Evolutionary conservation across 2,797 vertebrate species (phyloP), one percentile per base, ranked within the genome.

Genomic region (Tenualosa ilisha): DNA sequence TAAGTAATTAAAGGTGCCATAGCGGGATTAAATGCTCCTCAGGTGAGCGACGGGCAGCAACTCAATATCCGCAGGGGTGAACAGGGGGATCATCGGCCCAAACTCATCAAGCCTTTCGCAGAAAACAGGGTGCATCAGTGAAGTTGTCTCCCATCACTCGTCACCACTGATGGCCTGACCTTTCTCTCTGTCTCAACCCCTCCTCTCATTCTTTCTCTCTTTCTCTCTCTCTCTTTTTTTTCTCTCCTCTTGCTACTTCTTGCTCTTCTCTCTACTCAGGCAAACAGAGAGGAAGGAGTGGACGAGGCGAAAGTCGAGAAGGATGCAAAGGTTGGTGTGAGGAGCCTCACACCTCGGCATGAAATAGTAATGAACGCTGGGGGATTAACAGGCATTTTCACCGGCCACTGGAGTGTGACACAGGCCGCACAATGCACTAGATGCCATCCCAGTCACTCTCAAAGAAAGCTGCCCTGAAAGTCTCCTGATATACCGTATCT

Each of bases 261-360:
- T 51, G 0, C 8, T 51, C 50, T 17, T 72, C 65, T 37, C 53
- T 81, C 43, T 24, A 56, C 9, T 40, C 65, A 91, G 89, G 85
- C 63, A 84, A 88, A 49, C 0, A 82, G 68, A 24, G 89, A 89
- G 59, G 81, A 86, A 75, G 87, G 86, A 24, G 89, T 89, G 31
- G 88, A 87, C 46, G 90, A 90, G 61, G 84, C 86, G 87, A 82
- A 17, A 86, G 89, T 98, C 79, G 96, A 98, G 87, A 96, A 97
- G 86, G 98, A 99, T 81, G 97, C 98, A 4, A 96, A 98, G 97
- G 72, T 79, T 17, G 40, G 98, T 99, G 89, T 3, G 54, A 20
- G 54, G 54, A 51, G 68, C 17, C 37, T 79, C 72, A 20, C 40
- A 46, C 72, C 72, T 56, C 54, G 20, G 7, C 40, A 46, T 79